phyloP scores from a whole-genome alignment of 2,797 vertebrate genomes.

The Peromyscus attwateri region DNA sequence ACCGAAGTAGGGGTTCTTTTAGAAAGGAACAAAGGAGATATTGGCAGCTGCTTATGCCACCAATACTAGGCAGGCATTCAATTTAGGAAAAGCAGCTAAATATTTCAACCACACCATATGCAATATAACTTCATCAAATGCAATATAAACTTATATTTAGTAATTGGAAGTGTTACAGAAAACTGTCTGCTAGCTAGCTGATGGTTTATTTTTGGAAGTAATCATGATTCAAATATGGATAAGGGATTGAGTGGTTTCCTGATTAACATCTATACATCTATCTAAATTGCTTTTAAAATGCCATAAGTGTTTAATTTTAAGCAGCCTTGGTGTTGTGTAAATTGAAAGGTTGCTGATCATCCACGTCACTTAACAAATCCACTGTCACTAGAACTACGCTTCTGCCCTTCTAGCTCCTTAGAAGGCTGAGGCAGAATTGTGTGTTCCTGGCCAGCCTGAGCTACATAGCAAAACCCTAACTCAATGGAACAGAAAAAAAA shows the following conservation, averaged over 20 bases:
- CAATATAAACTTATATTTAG: conserved; percentile 31
- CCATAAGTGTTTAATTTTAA: background rate
- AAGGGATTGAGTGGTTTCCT: background rate
- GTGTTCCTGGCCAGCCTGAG: background rate
- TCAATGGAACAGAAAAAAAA: background rate
- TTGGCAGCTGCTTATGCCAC: background rate
- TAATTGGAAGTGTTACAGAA: conserved; percentile 1
- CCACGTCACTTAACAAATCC: background rate
- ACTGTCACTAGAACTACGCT: background rate
- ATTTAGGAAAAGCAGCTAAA: conserved; percentile 19
- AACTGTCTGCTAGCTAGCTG: background rate
- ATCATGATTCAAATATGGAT: background rate
- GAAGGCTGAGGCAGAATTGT: background rate
- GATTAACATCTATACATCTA: conserved; percentile 3
- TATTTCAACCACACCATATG: background rate
- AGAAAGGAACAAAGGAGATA: background rate
- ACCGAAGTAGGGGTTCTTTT: conserved; percentile 10
- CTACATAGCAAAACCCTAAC: background rate
- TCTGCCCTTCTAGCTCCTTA: background rate
- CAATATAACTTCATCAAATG: no score
- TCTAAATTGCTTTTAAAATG: background rate
- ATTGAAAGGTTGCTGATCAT: background rate
- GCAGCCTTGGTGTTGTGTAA: background rate
- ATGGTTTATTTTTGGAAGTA: conserved; percentile 59
- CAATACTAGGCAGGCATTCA: background rate